These are phyloP conservation scores for Bettongia penicillata DNA, from an alignment of 2,113 vertebrate species.

Conservation along the genomic window DNA sequence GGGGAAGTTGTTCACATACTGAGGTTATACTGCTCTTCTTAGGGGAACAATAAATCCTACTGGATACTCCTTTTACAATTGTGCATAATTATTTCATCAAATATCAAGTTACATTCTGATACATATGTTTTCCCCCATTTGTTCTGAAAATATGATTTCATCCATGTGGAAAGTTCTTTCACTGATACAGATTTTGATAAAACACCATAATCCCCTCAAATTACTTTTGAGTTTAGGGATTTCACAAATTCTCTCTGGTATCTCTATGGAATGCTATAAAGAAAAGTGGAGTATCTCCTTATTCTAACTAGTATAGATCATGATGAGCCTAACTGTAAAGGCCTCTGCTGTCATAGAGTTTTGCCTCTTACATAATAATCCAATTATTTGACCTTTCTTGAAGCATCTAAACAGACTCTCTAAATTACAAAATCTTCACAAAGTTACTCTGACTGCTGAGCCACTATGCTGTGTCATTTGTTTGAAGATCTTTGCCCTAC, in stretches of 20 bases:
- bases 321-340: not conserved
- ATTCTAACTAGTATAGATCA: not conserved
- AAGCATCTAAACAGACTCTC: not conserved
- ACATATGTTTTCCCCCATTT: not conserved
- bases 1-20: not conserved
- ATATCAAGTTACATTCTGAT: not conserved
- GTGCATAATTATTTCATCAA: constrained; percentile 4
- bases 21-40: not conserved
- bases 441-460: not conserved
- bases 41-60: not conserved
- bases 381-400: not conserved
- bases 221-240: constrained; percentile 17
- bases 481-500: constrained; percentile 22
- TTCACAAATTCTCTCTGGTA: not conserved
- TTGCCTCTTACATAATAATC: not conserved
- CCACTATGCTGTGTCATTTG: not conserved
- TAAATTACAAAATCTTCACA: not conserved
- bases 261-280: not conserved
- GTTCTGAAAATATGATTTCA: not conserved
- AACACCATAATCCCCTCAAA: constrained; percentile 4
- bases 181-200: not conserved
- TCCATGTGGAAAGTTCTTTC: not conserved
- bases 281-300: not conserved
- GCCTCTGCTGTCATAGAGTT: not conserved
- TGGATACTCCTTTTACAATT: not conserved